These are phyloP conservation scores for Agrochola circellaris DNA, from an alignment of 2,888 invertebrate species.

Conservation along the genomic window DNA sequence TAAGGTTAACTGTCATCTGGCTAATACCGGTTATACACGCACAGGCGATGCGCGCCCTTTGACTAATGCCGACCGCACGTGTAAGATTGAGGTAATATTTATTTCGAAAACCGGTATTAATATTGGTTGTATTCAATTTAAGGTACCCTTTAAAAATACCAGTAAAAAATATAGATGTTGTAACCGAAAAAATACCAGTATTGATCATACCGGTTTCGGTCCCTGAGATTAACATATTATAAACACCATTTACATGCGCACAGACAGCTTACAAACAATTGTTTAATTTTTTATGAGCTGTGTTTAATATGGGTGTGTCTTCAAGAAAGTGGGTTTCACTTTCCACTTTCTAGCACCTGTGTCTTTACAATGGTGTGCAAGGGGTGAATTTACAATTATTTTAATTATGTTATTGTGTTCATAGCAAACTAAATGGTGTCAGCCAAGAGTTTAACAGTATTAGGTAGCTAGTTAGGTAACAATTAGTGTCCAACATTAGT, in stretches of 20 bases:
- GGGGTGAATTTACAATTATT: slow-evolving; percentile 49
- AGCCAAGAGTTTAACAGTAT: neutral
- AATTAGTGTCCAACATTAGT: too few species aligned
- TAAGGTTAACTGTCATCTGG: too few species aligned
- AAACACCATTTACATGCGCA: slow-evolving; percentile 47
- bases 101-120: too few species aligned
- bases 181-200: too few species aligned
- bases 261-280: slow-evolving; percentile 58
- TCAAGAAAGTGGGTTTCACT: slow-evolving; percentile 68
- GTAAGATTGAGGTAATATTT: too few species aligned
- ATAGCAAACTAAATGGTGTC: neutral
- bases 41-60: too few species aligned
- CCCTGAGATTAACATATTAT: slow-evolving; percentile 1
- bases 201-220: too few species aligned
- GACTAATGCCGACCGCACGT: too few species aligned
- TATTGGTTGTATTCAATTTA: too few species aligned
- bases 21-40: too few species aligned
- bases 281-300: slow-evolving; percentile 68
- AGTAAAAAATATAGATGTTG: too few species aligned
- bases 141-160: too few species aligned
- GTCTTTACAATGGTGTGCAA: slow-evolving; percentile 29
- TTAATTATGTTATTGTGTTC: neutral
- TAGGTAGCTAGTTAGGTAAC: neutral
- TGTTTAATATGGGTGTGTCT: slow-evolving; percentile 71
- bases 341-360: slow-evolving; percentile 77